Evolutionary conservation across 2,888 invertebrate species (phyloP).

Genomic region (Hirudinaria manillensis): DNA sequence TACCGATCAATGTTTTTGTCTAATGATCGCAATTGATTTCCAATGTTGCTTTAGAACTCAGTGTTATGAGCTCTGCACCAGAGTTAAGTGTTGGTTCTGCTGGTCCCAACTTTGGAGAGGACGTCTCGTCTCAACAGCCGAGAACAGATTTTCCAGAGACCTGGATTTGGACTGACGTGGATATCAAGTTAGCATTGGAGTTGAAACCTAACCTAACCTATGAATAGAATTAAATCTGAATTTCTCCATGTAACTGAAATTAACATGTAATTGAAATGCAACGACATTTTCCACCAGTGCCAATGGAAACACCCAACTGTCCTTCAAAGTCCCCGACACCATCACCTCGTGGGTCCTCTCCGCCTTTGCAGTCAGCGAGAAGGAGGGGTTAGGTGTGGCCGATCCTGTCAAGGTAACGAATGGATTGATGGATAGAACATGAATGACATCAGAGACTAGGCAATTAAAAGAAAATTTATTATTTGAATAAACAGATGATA

Average conservation of each 20-base stretch:
- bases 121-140: background rate
- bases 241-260: too few species aligned
- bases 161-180: constrained; percentile 13
- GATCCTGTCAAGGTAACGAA: constrained; percentile 49
- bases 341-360: constrained; percentile 78
- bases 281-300: too few species aligned
- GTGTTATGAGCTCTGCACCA: too few species aligned
- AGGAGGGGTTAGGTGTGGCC: constrained; percentile 70
- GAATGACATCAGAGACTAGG: too few species aligned
- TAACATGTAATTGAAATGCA: too few species aligned
- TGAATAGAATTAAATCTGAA: background rate
- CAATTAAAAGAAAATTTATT: background rate
- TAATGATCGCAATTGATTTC: too few species aligned
- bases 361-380: constrained; percentile 73
- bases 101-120: too few species aligned
- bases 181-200: background rate
- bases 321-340: constrained; percentile 57
- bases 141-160: constrained; percentile 26
- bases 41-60: too few species aligned
- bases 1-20: too few species aligned
- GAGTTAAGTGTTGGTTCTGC: too few species aligned
- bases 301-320: background rate
- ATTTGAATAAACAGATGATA: constrained; percentile 28
- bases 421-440: too few species aligned
- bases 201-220: background rate